These are phyloP conservation scores for Epirrita christyi DNA, from an alignment of 2,888 invertebrate species.

Conservation along the genomic window DNA sequence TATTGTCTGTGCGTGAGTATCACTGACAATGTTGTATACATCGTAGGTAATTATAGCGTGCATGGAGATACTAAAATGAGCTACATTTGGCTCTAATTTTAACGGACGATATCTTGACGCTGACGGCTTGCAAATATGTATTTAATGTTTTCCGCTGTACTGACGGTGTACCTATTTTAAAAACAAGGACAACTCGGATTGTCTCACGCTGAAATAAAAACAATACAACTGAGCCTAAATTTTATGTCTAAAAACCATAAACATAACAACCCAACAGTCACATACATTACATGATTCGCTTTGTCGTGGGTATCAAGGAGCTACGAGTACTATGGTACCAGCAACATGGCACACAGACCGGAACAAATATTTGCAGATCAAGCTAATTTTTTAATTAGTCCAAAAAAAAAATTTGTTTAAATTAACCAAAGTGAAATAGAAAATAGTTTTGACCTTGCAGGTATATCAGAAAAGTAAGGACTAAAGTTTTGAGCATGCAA, in stretches of 20 bases:
- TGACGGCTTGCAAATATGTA: slow-evolving; percentile 25
- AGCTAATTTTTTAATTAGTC: too few species aligned
- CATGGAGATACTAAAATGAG: slow-evolving; percentile 26
- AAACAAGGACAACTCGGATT: slow-evolving; percentile 21
- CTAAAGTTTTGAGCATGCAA: too few species aligned
- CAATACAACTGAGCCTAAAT: not conserved
- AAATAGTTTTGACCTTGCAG: too few species aligned
- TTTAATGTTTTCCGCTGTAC: slow-evolving; percentile 23
- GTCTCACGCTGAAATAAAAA: slow-evolving; percentile 17
- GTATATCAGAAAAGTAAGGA: too few species aligned
- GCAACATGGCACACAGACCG: too few species aligned
- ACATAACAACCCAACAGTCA: too few species aligned
- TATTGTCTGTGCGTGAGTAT: slow-evolving; percentile 45
- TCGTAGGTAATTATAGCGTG: slow-evolving; percentile 38
- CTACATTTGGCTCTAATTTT: slow-evolving; percentile 23
- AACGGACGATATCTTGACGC: slow-evolving; percentile 19
- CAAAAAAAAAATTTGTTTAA: too few species aligned
- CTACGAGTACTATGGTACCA: too few species aligned
- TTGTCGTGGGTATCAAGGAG: too few species aligned
- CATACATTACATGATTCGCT: too few species aligned
- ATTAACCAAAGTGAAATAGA: too few species aligned
- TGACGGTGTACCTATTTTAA: slow-evolving; percentile 20
- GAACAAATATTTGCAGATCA: too few species aligned
- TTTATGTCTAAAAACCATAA: not conserved
- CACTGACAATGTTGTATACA: slow-evolving; percentile 36